A percentile compares a stretch with the other conserved stretches of the same genome.
Evolutionary conservation across 2,888 invertebrate genomes (phyloP).

Genomic region (Rhagium mordax): DNA sequence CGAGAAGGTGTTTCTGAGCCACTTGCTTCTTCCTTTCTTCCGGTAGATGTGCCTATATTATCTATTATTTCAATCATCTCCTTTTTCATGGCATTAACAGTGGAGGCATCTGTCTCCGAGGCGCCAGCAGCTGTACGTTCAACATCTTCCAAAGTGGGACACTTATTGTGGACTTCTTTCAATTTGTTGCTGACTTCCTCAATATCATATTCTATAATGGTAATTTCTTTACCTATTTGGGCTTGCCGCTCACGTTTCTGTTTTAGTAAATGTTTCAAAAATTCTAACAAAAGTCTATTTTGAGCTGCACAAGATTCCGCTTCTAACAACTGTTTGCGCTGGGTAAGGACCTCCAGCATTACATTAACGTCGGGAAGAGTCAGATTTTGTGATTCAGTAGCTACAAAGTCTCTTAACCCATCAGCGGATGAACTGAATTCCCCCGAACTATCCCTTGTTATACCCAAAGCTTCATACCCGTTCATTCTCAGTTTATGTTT

Average conservation of each 20-base stretch:
- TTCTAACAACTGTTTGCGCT: constrained; percentile 85
- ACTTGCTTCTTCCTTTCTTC: constrained; percentile 59
- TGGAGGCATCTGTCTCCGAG: constrained; percentile 69
- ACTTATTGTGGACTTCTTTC: constrained; percentile 73
- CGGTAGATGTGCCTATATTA: constrained; percentile 71
- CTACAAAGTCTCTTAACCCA: constrained; percentile 77
- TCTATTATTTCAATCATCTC: constrained; percentile 74
- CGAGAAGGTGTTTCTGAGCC: constrained; percentile 50
- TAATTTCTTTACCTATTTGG: constrained; percentile 80
- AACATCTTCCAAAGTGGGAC: constrained; percentile 74
- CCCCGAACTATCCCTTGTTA: constrained; percentile 66
- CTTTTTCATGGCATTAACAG: constrained; percentile 72
- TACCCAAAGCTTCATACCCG: constrained; percentile 69
- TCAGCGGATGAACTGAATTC: constrained; percentile 70
- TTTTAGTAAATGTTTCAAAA: constrained; percentile 82
- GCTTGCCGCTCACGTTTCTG: constrained; percentile 80
- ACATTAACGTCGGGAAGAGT: constrained; percentile 86
- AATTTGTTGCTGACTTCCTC: constrained; percentile 80
- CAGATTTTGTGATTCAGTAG: constrained; percentile 80
- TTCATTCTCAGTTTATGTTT: constrained; percentile 77
- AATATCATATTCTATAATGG: constrained; percentile 83
- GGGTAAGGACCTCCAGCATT: constrained; percentile 84
- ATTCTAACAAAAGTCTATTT: constrained; percentile 87
- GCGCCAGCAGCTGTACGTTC: constrained; percentile 68
- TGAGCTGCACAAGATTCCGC: constrained; percentile 87